Evolutionary conservation across 2,113 vertebrate species (phyloP).

Genomic region (Oreotrochilus melanogaster): DNA sequence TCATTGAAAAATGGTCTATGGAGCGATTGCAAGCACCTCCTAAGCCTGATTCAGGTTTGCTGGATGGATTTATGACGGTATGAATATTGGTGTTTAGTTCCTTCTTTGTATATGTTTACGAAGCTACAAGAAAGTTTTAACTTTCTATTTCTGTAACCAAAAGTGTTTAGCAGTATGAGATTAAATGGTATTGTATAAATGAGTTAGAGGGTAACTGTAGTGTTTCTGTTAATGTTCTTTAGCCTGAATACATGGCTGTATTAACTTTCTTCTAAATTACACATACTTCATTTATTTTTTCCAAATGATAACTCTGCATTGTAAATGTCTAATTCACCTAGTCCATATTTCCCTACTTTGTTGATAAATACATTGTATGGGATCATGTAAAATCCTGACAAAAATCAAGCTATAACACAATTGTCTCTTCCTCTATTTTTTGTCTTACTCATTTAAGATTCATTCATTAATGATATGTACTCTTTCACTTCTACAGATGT

Average conservation of each 20-base stretch:
- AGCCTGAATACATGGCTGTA: neutral
- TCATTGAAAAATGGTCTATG: slow-evolving; percentile 99
- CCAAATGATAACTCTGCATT: neutral
- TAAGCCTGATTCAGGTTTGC: slow-evolving; percentile 96
- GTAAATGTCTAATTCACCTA: neutral
- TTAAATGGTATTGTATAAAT: neutral
- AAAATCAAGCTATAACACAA: neutral
- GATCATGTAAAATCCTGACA: neutral
- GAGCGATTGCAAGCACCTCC: slow-evolving; percentile 96
- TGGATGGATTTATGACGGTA: slow-evolving; percentile 99
- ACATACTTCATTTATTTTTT: neutral
- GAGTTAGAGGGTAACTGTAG: neutral
- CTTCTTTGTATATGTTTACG: neutral
- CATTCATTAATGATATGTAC: neutral
- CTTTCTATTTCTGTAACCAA: neutral
- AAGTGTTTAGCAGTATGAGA: neutral
- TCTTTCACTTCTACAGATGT: neutral
- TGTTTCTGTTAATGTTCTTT: neutral
- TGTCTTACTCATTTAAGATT: neutral
- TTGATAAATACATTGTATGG: neutral
- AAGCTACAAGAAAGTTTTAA: neutral
- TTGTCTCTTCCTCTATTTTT: neutral
- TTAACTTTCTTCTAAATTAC: neutral
- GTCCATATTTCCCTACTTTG: neutral
- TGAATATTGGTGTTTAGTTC: slow-evolving; percentile 65